Base-by-base conservation (phyloP, 2,797 vertebrate species). In the Emys orbicularis region DNA sequence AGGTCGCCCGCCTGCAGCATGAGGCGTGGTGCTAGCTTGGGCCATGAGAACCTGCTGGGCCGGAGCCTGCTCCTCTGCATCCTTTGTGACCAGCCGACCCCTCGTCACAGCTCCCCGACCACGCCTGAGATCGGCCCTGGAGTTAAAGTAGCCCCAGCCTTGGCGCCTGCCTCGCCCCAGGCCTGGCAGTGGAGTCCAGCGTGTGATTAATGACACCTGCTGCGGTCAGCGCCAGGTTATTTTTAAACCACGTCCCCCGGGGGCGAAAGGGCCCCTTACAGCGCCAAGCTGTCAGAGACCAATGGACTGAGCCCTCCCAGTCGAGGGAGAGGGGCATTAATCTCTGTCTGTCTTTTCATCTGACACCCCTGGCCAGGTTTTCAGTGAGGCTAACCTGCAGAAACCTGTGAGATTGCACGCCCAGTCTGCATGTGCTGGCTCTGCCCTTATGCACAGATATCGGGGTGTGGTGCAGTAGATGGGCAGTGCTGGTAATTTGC, bases 191-290 rank as follows among this genome's bases (percentile, higher is more conserved):
- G 59, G 3, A 50, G 87, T 65, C 52, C 50, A 87, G 82, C 85
- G 83, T 41, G 15, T 90, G 90, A 79, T 88, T 93, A 82, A 56
- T 29, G 81, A 85, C 65, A 91, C 61, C 87, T 95, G 92, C 93
- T 85, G 72, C 87, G 92, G 84, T 53, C 5, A 85, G 89, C 87
- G 74, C 53, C 91, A 93, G 81, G 88, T 93, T 96, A 92, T 97
- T 97, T 96, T 96, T 84, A 95, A 94, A 49, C 83, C 86, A 87
- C 87, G 92, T 88, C 74, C 93, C 92, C 27, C 2, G 37, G 91
- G 95, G 82, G 83, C 86, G 37, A 50, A 92, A 84, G 90, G 86
- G 89, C 92, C 93, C 83, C 92, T 95, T 95, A 90, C 95, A 4
- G 92, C 91, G 92, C 90, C 88, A 81, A 90, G 82, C 68, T 49